These are phyloP conservation scores for Neuroscelio doddi DNA, from an alignment of 2,888 invertebrate species.

Conservation along the genomic window DNA sequence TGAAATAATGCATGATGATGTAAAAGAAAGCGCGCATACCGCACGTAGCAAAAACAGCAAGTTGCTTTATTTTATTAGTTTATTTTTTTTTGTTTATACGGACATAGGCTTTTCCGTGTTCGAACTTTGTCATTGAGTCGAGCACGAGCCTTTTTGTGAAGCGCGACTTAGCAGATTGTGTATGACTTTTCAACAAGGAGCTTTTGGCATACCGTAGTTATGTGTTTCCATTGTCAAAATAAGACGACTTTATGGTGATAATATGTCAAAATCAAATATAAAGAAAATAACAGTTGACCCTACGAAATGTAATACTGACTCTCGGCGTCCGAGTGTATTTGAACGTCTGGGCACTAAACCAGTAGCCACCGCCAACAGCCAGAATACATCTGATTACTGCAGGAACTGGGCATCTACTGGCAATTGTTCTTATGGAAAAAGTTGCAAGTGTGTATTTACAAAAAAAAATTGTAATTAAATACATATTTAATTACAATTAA, in stretches of 20 bases:
- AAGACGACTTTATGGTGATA: slow-evolving; percentile 71
- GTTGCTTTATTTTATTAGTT: no score
- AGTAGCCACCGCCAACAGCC: slow-evolving; percentile 69
- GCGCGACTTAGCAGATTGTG: no score
- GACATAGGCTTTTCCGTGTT: no score
- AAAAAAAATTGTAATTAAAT: no score
- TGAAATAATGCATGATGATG: no score
- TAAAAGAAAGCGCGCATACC: no score
- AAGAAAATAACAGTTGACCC: slow-evolving; percentile 85
- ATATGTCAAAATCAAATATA: slow-evolving; percentile 81
- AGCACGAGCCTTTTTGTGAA: no score
- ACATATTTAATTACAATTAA: no score
- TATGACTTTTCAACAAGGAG: slow-evolving; percentile 9
- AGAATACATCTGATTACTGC: slow-evolving; percentile 79
- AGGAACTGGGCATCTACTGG: slow-evolving; percentile 86
- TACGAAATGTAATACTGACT: slow-evolving; percentile 79
- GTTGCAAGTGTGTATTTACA: slow-evolving; percentile 79
- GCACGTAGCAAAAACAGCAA: no score
- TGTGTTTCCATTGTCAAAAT: slow-evolving; percentile 68
- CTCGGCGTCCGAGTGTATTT: slow-evolving; percentile 85
- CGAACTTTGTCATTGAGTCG: no score
- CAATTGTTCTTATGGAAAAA: slow-evolving; percentile 84
- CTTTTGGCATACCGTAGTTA: slow-evolving; percentile 62
- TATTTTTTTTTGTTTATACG: no score
- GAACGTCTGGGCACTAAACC: slow-evolving; percentile 87